phyloP scores from a whole-genome alignment of 2,113 vertebrate species.

The Pachycephala philippinensis region DNA sequence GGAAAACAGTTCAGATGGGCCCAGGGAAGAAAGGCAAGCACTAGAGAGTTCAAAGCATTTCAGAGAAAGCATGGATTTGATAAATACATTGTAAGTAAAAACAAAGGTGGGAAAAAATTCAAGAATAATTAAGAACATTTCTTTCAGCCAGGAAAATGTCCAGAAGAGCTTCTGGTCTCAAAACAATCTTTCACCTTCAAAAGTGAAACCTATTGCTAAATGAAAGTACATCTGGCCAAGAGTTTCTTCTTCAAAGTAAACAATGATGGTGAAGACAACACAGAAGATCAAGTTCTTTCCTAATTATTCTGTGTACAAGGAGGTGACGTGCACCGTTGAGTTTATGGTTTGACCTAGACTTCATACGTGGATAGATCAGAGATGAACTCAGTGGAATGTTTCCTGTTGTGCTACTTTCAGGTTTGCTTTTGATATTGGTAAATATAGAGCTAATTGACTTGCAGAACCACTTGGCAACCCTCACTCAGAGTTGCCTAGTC shows the following conservation, averaged over 20 bases:
- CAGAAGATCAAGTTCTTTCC: neutral
- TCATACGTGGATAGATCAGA: neutral
- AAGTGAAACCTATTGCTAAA: neutral
- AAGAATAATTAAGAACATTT: neutral
- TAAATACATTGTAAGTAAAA: neutral
- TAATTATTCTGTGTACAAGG: accelerated
- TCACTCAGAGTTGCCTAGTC: neutral
- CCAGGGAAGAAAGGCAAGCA: neutral
- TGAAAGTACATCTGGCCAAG: neutral
- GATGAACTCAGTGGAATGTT: neutral
- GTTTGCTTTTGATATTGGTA: neutral
- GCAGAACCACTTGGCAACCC: neutral
- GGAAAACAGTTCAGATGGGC: neutral
- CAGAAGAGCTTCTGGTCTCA: neutral
- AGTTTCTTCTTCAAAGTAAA: neutral
- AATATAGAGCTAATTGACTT: neutral
- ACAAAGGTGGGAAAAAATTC: neutral
- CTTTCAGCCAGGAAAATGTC: neutral
- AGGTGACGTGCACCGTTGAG: accelerated
- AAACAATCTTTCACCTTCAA: neutral
- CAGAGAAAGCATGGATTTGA: neutral
- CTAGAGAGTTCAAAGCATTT: neutral
- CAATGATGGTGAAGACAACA: neutral
- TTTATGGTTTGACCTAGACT: neutral
- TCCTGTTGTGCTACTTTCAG: neutral